Conservation (phyloP, 2,888 invertebrate species). For the Acrobasis consociella region DNA sequence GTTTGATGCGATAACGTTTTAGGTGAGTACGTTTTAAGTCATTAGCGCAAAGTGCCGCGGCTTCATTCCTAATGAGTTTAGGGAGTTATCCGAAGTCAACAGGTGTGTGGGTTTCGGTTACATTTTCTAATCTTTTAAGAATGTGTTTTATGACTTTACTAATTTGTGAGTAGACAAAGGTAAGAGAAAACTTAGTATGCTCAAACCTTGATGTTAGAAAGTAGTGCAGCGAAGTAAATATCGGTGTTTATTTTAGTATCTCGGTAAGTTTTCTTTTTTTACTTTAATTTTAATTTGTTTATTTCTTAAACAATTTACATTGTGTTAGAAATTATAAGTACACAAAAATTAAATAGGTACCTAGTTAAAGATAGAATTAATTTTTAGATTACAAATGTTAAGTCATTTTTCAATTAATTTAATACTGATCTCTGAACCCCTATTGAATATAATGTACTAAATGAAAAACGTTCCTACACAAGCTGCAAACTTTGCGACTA, state of each 20-base stretch:
- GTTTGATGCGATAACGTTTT: conserved; percentile 79
- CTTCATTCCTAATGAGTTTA: conserved; percentile 50
- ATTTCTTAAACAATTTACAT: background rate
- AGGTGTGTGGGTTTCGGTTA: conserved; percentile 40
- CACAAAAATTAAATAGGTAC: too few relatives aligned
- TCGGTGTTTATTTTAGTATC: background rate
- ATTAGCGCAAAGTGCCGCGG: conserved; percentile 54
- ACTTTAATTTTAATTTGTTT: background rate
- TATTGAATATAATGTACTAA: too few relatives aligned
- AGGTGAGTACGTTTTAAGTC: conserved; percentile 69
- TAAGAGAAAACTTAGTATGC: conserved; percentile 10
- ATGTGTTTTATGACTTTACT: conserved; percentile 23
- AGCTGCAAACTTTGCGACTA: background rate
- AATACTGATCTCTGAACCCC: background rate
- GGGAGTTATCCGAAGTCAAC: conserved; percentile 35
- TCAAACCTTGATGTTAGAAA: conserved; percentile 3
- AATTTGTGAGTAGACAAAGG: conserved; percentile 11
- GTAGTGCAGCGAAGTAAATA: background rate
- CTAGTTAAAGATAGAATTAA: too few relatives aligned
- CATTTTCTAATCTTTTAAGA: conserved; percentile 26
- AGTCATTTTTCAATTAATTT: too few relatives aligned
- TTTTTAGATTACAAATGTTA: too few relatives aligned
- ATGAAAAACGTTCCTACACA: background rate
- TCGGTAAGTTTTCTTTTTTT: background rate
- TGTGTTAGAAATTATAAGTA: too few relatives aligned